Percentiles rank a stretch among this genome's conserved stretches.
Conservation (phyloP, 2,888 invertebrate species). For the Drosophila anomelani region DNA sequence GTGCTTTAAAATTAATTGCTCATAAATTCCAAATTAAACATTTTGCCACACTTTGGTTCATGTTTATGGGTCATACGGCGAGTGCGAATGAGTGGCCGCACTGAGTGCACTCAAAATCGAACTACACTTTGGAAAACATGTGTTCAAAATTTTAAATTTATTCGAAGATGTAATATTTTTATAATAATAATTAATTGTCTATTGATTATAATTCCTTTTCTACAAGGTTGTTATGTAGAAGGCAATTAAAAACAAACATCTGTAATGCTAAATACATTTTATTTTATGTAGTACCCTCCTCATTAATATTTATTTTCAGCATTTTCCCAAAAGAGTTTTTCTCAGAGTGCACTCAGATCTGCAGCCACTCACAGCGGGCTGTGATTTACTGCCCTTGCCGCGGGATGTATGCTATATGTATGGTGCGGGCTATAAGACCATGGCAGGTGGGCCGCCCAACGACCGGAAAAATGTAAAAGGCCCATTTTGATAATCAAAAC, state of each 20-base stretch:
- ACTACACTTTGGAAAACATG: slow-evolving; percentile 1
- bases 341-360: slow-evolving; percentile 33
- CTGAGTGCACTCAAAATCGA: slow-evolving; percentile 19
- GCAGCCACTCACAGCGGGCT: slow-evolving; percentile 52
- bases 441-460: slow-evolving; percentile 59
- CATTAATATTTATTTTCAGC: not conserved
- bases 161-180: not conserved
- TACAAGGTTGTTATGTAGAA: not conserved
- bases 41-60: slow-evolving; percentile 71
- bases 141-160: not conserved
- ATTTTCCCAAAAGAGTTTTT: not conserved
- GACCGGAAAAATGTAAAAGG: slow-evolving; percentile 73
- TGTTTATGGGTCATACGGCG: slow-evolving; percentile 64
- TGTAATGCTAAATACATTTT: too few relatives aligned
- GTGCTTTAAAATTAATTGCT: slow-evolving; percentile 80
- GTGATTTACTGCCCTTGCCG: slow-evolving; percentile 66
- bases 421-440: slow-evolving; percentile 26
- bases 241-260: not conserved
- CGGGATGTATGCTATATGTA: slow-evolving; percentile 10
- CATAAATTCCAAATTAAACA: slow-evolving; percentile 80
- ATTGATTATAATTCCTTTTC: too few relatives aligned
- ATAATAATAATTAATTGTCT: not conserved
- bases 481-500: slow-evolving; percentile 81
- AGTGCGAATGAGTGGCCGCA: slow-evolving; percentile 34
- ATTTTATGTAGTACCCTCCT: not conserved